These are phyloP conservation scores for Apamea crenata DNA, from an alignment of 2,888 invertebrate species.

Conservation along the genomic window DNA sequence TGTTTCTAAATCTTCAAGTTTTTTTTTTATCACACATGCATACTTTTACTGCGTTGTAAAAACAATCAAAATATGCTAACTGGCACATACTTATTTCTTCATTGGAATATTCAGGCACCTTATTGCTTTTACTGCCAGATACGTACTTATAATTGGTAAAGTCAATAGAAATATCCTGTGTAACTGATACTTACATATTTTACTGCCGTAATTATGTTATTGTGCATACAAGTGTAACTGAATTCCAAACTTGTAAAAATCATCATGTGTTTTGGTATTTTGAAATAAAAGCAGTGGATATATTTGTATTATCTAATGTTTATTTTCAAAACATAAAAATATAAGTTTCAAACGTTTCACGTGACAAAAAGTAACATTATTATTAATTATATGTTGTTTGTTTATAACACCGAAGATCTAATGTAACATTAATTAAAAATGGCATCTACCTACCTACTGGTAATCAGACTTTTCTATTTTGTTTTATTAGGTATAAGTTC, in stretches of 20 bases:
- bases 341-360: no score
- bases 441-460: slow-evolving; percentile 17
- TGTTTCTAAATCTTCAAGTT: slow-evolving; percentile 23
- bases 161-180: slow-evolving; percentile 21
- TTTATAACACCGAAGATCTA: no score
- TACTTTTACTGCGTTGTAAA: slow-evolving; percentile 21
- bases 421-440: slow-evolving; percentile 18
- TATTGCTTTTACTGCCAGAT: no score
- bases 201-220: slow-evolving; percentile 14
- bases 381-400: no score
- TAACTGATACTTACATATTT: slow-evolving; percentile 21
- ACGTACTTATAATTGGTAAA: background rate
- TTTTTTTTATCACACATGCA: slow-evolving; percentile 25
- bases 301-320: slow-evolving; percentile 21
- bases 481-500: no score
- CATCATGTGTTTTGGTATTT: no score
- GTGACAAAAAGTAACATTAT: no score
- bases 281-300: slow-evolving; percentile 22
- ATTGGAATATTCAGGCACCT: no score
- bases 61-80: background rate
- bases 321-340: slow-evolving; percentile 1
- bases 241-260: slow-evolving; percentile 3
- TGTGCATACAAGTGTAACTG: slow-evolving; percentile 22
- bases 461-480: no score
- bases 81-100: background rate